Evolutionary conservation across 2,888 invertebrate species (phyloP), one percentile per base, ranked within the genome.

Genomic region (Leucania comma): DNA sequence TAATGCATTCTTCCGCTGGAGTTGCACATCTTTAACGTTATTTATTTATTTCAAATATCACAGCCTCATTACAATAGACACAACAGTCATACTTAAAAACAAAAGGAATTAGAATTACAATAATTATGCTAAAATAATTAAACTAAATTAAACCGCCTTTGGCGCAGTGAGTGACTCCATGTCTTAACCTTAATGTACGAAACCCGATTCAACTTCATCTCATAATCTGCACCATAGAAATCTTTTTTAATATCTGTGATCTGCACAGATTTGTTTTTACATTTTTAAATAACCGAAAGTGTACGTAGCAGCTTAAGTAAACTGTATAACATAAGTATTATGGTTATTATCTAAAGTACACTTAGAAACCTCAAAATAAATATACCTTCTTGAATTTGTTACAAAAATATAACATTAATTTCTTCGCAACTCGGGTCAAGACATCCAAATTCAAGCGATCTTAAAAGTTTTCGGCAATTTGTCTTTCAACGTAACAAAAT

Each of bases 381-480:
- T 65, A 24, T 38, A 69, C 46, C 59, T 59, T 72, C 51, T 58
- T 29, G 59, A 68, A 62, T 54, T 58, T 68, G 4, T 59, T 65
- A 38, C 46, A 32, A 68, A 66, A 75, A 68, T 29, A 1, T 38
- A 20, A 56, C 54, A 67, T 68, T 62, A 57, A 75, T 72, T 65
- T 73, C 64, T 26, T 54, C 26, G 10, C 48, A 50, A 68, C 67
- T 78, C 38, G 32, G 35, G 35, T 65, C 48, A 56, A 64, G 60
- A 54, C 56, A 42, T 65, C 9, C 22, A 73, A 68, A 72, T 84
- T 72, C 32, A 2, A 35, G 68, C 42, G 29, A 81, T 68, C 63
- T 65, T 22, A 54, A 66, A 82, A 75, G 61, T 81, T 81, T 59
- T 60, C 61, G 35, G 61, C 75, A 81, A 84, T 84, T 84, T 71